Evolutionary conservation across 2,888 invertebrate genomes (phyloP), one percentile per base, ranked within the genome.

Genomic region (Ceraclea dissimilis): DNA sequence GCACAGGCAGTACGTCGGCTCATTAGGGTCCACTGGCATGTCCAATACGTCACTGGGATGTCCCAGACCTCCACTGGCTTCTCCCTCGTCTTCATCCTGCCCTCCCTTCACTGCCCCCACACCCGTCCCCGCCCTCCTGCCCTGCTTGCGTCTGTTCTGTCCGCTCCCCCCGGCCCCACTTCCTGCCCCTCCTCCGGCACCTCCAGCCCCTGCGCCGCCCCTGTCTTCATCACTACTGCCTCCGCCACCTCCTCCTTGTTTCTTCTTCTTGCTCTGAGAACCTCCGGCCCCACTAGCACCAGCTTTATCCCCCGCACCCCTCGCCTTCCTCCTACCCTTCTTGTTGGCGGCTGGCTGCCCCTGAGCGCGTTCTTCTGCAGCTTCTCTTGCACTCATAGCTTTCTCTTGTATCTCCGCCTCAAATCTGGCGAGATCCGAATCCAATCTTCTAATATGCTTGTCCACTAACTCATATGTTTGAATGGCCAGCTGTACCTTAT

Each of bases 391-490:
- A 46, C 20, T 46, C 46, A 46, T 19, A 8, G 46, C 46, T 74
- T 95, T 95, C 68, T 97, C 96, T 71, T 96, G 96, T 66, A 97
- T 90, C 73, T 97, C 96, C 1, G 93, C 89, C 72, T 98, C 97
- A 70, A 98, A 98, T 59, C 95, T 83, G 1, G 95, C 94, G 68
- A 98, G 80, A 78, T 98, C 97, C 55, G 94, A 93, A 73, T 98
- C 98, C 66, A 98, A 78, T 65, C 94, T 84, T 65, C 97, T 80
- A 63, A 98, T 98, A 71, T 98, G 97, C 71, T 97, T 97, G 72
- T 99, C 97, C 34, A 97, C 95, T 72, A 97, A 77, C 76, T 99
- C 98, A 69, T 99, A 99, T 0, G 97, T 97, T 76, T 97, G 95
- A 73, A 96, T 94, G 1, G 98, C 96, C 59, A 98, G 78, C 69